Percentiles rank a stretch among this genome's conserved stretches.
Conservation (phyloP, 2,113 vertebrate genomes). For the Orcinus orca region DNA sequence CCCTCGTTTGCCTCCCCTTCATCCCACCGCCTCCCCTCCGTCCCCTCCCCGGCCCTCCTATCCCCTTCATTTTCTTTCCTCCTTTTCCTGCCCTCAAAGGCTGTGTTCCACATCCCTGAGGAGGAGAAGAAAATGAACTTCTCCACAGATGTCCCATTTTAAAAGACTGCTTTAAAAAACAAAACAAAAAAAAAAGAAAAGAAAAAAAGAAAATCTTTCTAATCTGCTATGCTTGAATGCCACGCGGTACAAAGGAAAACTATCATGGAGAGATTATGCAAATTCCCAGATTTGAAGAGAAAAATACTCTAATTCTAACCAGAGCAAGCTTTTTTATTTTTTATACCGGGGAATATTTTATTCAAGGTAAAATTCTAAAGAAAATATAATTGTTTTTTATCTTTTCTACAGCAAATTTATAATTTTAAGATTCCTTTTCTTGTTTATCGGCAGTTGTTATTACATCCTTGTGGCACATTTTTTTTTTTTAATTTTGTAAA, state of each 20-base stretch:
- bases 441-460: slow-evolving; percentile 86
- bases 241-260: slow-evolving; percentile 85
- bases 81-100: slow-evolving; percentile 71
- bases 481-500: slow-evolving; percentile 88
- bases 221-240: slow-evolving; percentile 87
- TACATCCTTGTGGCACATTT: slow-evolving; percentile 88
- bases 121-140: slow-evolving; percentile 80
- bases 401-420: slow-evolving; percentile 93
- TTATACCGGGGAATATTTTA: slow-evolving; percentile 93
- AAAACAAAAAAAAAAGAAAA: not conserved
- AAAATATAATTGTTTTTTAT: slow-evolving; percentile 91
- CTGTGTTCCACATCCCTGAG: slow-evolving; percentile 73
- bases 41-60: slow-evolving; percentile 28
- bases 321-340: slow-evolving; percentile 92
- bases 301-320: slow-evolving; percentile 88
- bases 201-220: slow-evolving; percentile 77
- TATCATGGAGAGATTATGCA: slow-evolving; percentile 88
- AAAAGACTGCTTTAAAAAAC: slow-evolving; percentile 83
- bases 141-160: slow-evolving; percentile 80
- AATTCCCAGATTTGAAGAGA: slow-evolving; percentile 86
- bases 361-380: slow-evolving; percentile 91
- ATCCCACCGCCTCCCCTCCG: not conserved
- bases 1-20: too few relatives aligned
- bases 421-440: slow-evolving; percentile 90
- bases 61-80: slow-evolving; percentile 42